A percentile compares a stretch with the other conserved stretches of the same genome.
phyloP scores from a whole-genome alignment of 2,797 vertebrate genomes.

The Phrynocephalus forsythii region DNA sequence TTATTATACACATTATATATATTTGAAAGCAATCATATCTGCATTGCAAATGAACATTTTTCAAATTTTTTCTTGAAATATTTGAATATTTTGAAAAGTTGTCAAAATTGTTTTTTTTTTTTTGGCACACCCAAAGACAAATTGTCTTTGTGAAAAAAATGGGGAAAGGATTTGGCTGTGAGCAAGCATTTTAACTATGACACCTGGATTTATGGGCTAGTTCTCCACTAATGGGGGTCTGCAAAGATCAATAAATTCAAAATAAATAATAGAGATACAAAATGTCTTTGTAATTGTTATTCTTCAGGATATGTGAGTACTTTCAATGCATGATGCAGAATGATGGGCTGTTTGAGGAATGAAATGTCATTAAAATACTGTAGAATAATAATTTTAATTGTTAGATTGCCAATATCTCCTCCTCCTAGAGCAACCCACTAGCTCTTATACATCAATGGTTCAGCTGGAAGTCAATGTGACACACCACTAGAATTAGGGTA shows the following conservation, averaged over 20 bases:
- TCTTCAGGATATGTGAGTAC: slow-evolving; percentile 26
- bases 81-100: slow-evolving; percentile 52
- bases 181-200: slow-evolving; percentile 60
- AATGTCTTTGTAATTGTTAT: slow-evolving; percentile 54
- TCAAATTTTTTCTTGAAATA: neutral
- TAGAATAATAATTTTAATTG: slow-evolving; percentile 24
- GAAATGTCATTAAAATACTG: slow-evolving; percentile 25
- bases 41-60: slow-evolving; percentile 6
- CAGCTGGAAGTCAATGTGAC: neutral
- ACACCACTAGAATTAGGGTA: neutral
- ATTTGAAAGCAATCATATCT: neutral
- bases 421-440: neutral
- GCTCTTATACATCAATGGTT: neutral
- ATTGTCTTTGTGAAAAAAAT: slow-evolving; percentile 54
- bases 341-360: neutral
- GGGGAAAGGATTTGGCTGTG: slow-evolving; percentile 36
- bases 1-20: neutral
- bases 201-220: slow-evolving; percentile 60
- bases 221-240: slow-evolving; percentile 60
- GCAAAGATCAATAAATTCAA: slow-evolving; percentile 64
- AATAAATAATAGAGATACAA: slow-evolving; percentile 60
- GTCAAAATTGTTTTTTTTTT: slow-evolving; percentile 17
- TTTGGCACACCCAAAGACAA: slow-evolving; percentile 48
- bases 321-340: slow-evolving; percentile 26
- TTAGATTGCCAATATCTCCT: neutral